Evolutionary conservation across 1,140 invertebrate genomes (phyloP), one percentile per base, ranked within the genome.

Genomic region (Choristoneura fumiferana): DNA sequence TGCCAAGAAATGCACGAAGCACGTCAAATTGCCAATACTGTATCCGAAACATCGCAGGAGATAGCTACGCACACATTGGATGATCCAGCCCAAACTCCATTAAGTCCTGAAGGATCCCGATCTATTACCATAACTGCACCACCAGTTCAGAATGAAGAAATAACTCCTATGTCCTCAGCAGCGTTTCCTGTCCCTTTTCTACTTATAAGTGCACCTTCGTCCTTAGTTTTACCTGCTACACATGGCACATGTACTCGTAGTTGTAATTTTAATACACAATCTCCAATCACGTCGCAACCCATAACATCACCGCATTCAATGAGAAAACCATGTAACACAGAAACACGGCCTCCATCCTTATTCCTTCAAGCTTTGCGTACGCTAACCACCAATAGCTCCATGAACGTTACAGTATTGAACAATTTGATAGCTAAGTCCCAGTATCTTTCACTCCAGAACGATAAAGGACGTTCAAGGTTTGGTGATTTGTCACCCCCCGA

Each of bases 401-500:
- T 34, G 36, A 57, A 33, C 8, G 12, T 57, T 29, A 9, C 38
- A 40, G 22, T 57, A 18, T 9, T 54, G 34, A 60, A 22, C 15
- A 54, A 55, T 14, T 12, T 57, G 12, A 57, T 39, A 15, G 17
- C 52, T 49, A 52, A 53, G 35, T 49, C 15, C n/a, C 34, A 29
- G 37, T 29, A 43, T 34, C 10, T 2, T 43, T 15, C 10, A 9
- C 29, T 35, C 9, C 53, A 40, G 29, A 54, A 34, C 35, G 39
- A 22, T 40, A 33, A 40, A 33, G 35, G 18, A 8, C 17, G 29
- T 3, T 1, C 39, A 6, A 57, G 43, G 10, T 18, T 64, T 4
- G 55, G 65, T 17, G 81, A 81, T 49, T 43, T 78, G n/a, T 56
- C 73, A 0, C 67, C 86, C n/a, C 86, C 86, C 8, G 76, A 80